Evolutionary conservation across 2,888 invertebrate genomes (phyloP), one percentile per base, ranked within the genome.

Genomic region (Thalpophila matura): DNA sequence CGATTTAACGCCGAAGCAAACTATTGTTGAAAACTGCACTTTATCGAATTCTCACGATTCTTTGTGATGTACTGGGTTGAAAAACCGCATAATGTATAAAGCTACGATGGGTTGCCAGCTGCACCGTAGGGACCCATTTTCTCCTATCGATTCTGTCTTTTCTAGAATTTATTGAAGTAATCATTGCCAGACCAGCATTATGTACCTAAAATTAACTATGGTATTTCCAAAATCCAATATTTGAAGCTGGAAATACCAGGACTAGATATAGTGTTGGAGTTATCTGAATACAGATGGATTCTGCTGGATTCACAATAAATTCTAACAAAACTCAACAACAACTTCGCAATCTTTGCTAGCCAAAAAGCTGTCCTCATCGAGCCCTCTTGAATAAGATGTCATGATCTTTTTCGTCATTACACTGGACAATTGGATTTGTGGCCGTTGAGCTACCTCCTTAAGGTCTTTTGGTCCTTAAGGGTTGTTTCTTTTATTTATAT

Each of bases 21-120:
- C 47, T 24, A 35, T 53, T 59, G 38, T 27, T 35, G 9, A 42
- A 42, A 47, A 73, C 49, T 38, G 12, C 16, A 45, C 27, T 60
- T 47, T 14, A 37, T 42, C 16, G 35, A 37, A 37, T 29, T 42
- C 49, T 40, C 31, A 35, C 29, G 43, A 74, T 51, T 47, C 12
- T 6, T 46, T 14, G 37, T 29, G 26, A 45, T 33, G 51, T 33
- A 33, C 24, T 26, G 16, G 29, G 54, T 74, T 60, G 54, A 51
- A 51, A 55, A 60, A 68, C 54, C 53, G 40, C 40, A 55, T 46
- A 54, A 37, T 37, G 27, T 27, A 43, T 66, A 74, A 55, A 68
- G 37, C 38, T n/a, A 42, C 33, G 46, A 14, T 46, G 5, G 18
- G 26, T 42, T 46, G 40, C 35, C 12, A 59, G 38, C 27, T 14